Conservation (phyloP, 2,113 vertebrate species). For the Larimichthys polyactis region DNA sequence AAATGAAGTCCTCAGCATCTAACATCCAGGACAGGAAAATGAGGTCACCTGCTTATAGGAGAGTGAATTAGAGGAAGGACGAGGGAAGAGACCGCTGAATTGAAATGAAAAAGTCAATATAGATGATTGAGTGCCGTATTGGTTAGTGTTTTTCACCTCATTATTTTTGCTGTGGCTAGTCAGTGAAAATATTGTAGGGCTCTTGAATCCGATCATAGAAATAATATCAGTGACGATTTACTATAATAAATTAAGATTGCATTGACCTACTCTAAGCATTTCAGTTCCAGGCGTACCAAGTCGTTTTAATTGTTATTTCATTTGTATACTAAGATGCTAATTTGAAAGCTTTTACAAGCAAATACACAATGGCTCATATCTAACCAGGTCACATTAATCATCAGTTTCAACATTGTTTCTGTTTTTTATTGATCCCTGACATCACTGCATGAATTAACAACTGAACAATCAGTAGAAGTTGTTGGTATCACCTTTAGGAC, state of each 20-base stretch:
- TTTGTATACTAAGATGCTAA: background rate
- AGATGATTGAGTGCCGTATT: background rate
- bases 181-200: too few relatives aligned
- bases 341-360: background rate
- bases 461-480: background rate
- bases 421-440: background rate
- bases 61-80: background rate
- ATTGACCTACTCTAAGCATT: background rate
- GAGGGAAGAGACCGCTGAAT: background rate
- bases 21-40: background rate
- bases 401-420: background rate
- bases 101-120: background rate
- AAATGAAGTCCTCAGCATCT: background rate
- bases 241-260: background rate
- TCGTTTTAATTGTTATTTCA: background rate
- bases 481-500: background rate
- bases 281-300: background rate
- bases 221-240: too few relatives aligned
- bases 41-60: background rate
- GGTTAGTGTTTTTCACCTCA: too few relatives aligned
- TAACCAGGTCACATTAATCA: constrained; percentile 5
- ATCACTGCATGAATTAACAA: background rate
- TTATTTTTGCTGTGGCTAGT: too few relatives aligned
- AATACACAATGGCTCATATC: background rate
- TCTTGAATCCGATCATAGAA: too few relatives aligned